Base-by-base conservation (phyloP, 2,888 invertebrate species). In the Dichetophora obliterata region DNA sequence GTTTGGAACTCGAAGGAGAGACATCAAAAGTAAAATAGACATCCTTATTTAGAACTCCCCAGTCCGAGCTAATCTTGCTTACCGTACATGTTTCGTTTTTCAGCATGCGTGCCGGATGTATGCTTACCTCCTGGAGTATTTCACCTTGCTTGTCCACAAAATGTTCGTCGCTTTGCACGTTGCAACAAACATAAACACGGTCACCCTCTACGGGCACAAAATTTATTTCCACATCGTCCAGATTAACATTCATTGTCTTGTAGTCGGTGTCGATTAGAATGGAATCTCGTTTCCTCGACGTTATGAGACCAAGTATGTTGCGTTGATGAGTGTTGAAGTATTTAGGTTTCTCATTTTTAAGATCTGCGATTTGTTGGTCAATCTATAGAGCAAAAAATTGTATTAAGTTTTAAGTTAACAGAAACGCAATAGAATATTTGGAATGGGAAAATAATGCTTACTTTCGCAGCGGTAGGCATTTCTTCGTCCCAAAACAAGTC, bases 151-250 rank as follows among this genome's bases (percentile, higher is more conserved):
- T 85, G 77, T 91, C 90, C 63, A 90, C 89, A 77, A 87, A 88
- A n/a, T 90, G 85, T 79, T 92, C 91, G 86, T 94, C 91, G 71
- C 92, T 88, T 84, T 93, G 92, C 14, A 93, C 91, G 80, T 91
- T 90, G 70, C 92, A 92, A 77, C 91, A 91, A 54, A 95, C 83
- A 85, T 91, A 91, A 24, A 95, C 84, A 91, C 93, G 93, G 86
- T 95, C 95, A 2, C 95, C 95, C 79, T 91, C 89, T 22, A 92
- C 88, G 1, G 95, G 95, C 57, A 94, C 86, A 86, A 95, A 93
- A 71, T 91, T 91, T 3, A 92, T 91, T 80, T 90, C 88, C 0
- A 94, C 91, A 68, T 90, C 87, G 84, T 95, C 93, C 69, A 95
- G 88, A 84, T 91, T 91, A 70, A 94, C 90, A 75, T 88, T 90